Base-by-base conservation (phyloP, 2,113 vertebrate species). In the Perca fluviatilis region DNA sequence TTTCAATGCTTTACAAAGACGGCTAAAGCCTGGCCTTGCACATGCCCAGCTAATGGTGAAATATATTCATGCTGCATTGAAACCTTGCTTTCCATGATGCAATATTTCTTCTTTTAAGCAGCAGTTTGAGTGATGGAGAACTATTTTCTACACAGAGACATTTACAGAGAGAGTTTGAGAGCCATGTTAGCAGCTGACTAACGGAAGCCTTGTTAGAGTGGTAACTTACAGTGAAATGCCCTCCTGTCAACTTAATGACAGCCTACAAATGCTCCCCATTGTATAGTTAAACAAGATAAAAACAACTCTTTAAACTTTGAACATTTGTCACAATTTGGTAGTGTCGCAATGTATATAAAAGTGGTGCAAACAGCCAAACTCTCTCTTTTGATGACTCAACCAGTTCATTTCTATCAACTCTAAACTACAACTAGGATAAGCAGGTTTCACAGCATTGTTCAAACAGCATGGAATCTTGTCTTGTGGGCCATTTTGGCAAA, bases 51-150 rank as follows among this genome's bases (percentile, higher is more conserved):
- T 88, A 80, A 67, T 68, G 77, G 79, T 93, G 82, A 83, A 66
- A 66, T 86, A 74, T 84, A 83, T 65, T 86, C 94, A 95, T 95
- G 95, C 94, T 92, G 92, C 91, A 91, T 92, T 92, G 89, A 94
- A 93, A 94, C 83, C 78, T 93, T 90, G 91, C 91, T 91, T 87
- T 84, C 79, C 91, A 94, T 94, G 92, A 88, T 91, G 88, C 88
- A 83, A 53, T 79, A 85, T 81, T 61, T 83, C n/a, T n/a, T 77
- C 6, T 69, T 72, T 76, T 65, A 60, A 89, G 75, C 82, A 86
- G 83, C 88, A 81, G 68, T 27, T 85, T 79, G 49, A 82, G 57
- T 81, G 77, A 84, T 64, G 80, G 72, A 72, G 33, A 86, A 86
- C 64, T 86, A 40, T 79, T 85, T 62, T 83, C 65, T 73, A 76